Percentiles rank a stretch among this genome's conserved stretches.
These are phyloP conservation scores for Sepiola atlantica DNA, from an alignment of 2,888 invertebrate species.

Conservation along the genomic window DNA sequence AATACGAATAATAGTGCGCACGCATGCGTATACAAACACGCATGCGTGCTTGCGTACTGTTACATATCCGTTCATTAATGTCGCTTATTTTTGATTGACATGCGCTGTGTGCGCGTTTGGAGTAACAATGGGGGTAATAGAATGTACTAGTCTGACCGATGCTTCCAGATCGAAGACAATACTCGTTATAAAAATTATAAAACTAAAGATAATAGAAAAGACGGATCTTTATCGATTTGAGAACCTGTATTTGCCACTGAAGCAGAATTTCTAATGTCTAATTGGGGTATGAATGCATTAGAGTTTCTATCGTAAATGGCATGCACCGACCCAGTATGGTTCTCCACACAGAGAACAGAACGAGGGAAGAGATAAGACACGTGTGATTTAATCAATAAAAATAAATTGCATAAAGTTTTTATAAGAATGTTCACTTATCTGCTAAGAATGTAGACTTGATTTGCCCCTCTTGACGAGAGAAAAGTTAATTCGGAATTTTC, in stretches of 20 bases:
- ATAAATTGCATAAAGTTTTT: background rate
- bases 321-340: background rate
- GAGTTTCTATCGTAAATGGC: background rate
- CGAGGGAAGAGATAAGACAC: background rate
- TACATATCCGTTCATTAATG: background rate
- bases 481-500: no score
- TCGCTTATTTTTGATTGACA: background rate
- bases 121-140: background rate
- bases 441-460: no score
- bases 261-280: background rate
- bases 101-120: background rate
- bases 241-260: background rate
- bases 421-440: no score
- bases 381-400: background rate
- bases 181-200: background rate
- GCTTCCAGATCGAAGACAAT: conserved; percentile 6
- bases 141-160: background rate
- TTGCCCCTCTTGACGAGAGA: no score
- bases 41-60: background rate
- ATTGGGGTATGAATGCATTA: background rate
- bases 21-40: background rate
- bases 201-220: background rate
- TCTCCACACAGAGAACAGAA: background rate
- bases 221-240: background rate
- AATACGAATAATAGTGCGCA: background rate